Conservation (phyloP, 2,797 vertebrate species). For the Sebastes melanostomus region DNA sequence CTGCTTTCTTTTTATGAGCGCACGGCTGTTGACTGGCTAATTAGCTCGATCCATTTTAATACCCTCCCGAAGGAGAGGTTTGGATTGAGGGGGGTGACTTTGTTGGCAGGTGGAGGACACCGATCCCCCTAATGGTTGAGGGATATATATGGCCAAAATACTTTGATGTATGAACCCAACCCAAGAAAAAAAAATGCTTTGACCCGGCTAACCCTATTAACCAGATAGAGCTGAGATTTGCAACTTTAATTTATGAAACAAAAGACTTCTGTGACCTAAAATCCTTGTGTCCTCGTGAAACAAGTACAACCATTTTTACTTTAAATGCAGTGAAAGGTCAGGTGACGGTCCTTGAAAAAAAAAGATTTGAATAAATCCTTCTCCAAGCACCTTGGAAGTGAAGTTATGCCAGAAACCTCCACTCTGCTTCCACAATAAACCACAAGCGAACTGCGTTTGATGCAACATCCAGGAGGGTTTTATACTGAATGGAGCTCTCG, state of each 20-base stretch:
- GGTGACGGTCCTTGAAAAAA: constrained; percentile 76
- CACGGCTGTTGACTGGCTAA: constrained; percentile 83
- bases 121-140: constrained; percentile 80
- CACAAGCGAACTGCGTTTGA: constrained; percentile 66
- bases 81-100: constrained; percentile 77
- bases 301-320: constrained; percentile 77
- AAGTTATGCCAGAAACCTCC: not conserved
- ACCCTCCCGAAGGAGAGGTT: constrained; percentile 80
- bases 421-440: not conserved
- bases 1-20: constrained; percentile 36
- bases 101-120: constrained; percentile 86
- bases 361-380: constrained; percentile 75
- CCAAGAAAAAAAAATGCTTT: constrained; percentile 72
- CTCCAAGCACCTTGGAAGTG: not conserved
- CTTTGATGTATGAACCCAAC: constrained; percentile 62
- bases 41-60: constrained; percentile 90
- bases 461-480: constrained; percentile 21
- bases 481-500: not conserved
- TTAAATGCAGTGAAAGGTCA: constrained; percentile 67
- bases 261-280: constrained; percentile 74
- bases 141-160: constrained; percentile 80
- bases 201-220: constrained; percentile 82
- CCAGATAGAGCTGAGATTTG: constrained; percentile 77
- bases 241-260: constrained; percentile 83
- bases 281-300: constrained; percentile 79